phyloP scores from a whole-genome alignment of 1,140 invertebrate genomes.

The Steinernema feltiae region DNA sequence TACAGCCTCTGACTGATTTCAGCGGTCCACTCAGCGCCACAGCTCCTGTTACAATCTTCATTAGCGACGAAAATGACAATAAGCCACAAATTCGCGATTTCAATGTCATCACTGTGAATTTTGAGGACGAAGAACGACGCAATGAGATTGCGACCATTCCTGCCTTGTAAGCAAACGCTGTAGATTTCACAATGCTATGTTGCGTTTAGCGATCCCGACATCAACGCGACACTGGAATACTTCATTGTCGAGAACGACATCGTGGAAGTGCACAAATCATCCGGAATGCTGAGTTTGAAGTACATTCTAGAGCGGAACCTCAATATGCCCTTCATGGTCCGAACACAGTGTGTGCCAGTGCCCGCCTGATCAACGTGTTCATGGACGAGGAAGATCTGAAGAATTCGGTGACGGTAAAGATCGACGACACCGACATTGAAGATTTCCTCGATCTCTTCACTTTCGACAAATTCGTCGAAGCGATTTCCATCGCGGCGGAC shows the following conservation, averaged over 20 bases:
- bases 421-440: constrained; percentile 86
- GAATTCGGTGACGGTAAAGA: constrained; percentile 84
- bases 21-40: constrained; percentile 55
- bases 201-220: constrained; percentile 53
- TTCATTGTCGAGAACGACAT: constrained; percentile 52
- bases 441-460: constrained; percentile 79
- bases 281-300: constrained; percentile 41
- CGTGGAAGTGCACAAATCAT: constrained; percentile 42
- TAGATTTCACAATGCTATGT: background rate
- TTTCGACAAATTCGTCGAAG: constrained; percentile 70
- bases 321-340: constrained; percentile 75
- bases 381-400: constrained; percentile 90
- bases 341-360: constrained; percentile 60
- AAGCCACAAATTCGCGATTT: constrained; percentile 50
- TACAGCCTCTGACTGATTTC: constrained; percentile 16
- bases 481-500: constrained; percentile 7
- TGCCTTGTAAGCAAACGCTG: constrained; percentile 46
- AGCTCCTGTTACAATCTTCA: constrained; percentile 45
- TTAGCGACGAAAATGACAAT: constrained; percentile 56
- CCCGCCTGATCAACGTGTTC: constrained; percentile 66
- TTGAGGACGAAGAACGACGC: constrained; percentile 34
- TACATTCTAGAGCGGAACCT: constrained; percentile 87
- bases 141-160: constrained; percentile 46
- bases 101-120: constrained; percentile 43
- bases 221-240: constrained; percentile 55